These are phyloP conservation scores for Zoanthus sociatus DNA, from an alignment of 92 coral and sea anemone species.

Conservation along the genomic window DNA sequence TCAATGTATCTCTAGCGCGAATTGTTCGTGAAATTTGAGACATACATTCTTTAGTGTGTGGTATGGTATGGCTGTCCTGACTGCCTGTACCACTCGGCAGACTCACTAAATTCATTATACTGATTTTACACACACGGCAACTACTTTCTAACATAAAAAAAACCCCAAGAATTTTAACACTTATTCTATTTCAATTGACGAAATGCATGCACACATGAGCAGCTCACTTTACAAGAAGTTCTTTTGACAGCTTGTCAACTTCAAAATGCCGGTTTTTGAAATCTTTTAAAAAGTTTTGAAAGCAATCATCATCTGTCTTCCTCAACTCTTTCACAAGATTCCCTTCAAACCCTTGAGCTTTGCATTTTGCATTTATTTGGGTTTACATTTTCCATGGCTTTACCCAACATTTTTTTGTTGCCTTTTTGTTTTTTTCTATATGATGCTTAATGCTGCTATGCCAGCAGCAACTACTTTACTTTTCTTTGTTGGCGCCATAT, in stretches of 20 bases:
- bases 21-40: not conserved
- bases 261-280: slow-evolving; percentile 28
- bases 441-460: too few species aligned
- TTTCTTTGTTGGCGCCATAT: too few species aligned
- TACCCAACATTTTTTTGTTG: too few species aligned
- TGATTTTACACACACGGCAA: not conserved
- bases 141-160: not conserved
- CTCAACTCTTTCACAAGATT: too few species aligned
- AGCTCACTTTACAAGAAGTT: not conserved
- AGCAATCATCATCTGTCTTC: too few species aligned
- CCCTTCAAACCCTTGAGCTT: too few species aligned
- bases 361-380: too few species aligned
- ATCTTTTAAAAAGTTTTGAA: slow-evolving; percentile 5
- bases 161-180: not conserved
- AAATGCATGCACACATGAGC: slow-evolving; percentile 29
- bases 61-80: not conserved
- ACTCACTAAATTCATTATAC: not conserved
- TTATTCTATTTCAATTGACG: slow-evolving; percentile 41
- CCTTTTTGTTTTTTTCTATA: too few species aligned
- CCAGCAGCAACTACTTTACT: too few species aligned
- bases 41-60: not conserved
- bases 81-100: not conserved
- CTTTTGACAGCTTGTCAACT: slow-evolving; percentile 30
- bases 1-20: slow-evolving; percentile 1
- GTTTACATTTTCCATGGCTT: too few species aligned